A percentile compares a stretch with the other conserved stretches of the same genome.
These are phyloP conservation scores for Platysteira castanea DNA, from an alignment of 2,113 vertebrate genomes.

Conservation along the genomic window DNA sequence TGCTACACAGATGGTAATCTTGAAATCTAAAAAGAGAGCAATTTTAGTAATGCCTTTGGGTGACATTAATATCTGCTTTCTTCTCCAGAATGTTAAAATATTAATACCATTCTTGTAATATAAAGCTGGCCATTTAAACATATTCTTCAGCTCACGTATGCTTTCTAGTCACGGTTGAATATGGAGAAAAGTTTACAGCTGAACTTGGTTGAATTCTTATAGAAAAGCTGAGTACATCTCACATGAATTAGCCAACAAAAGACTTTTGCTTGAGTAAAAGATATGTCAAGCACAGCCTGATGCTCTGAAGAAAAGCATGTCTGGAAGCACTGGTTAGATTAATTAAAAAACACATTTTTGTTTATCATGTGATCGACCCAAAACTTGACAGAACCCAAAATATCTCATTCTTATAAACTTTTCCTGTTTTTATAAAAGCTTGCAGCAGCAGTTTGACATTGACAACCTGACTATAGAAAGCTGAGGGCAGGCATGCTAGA, in stretches of 20 bases:
- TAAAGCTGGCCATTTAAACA: not conserved
- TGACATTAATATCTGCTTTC: slow-evolving; percentile 46
- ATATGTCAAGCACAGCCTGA: not conserved
- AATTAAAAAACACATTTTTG: not conserved
- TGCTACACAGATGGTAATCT: slow-evolving; percentile 52
- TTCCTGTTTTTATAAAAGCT: not conserved
- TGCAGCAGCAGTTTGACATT: not conserved
- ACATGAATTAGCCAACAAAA: not conserved
- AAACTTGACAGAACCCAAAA: not conserved
- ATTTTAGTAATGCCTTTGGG: slow-evolving; percentile 47
- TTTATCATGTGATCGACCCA: not conserved
- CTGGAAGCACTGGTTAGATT: not conserved
- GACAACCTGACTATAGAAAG: not conserved
- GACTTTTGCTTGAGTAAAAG: not conserved
- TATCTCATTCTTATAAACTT: not conserved
- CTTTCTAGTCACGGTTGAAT: not conserved
- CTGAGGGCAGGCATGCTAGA: not conserved
- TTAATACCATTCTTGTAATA: slow-evolving; percentile 22
- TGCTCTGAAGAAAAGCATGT: not conserved
- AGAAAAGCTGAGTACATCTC: not conserved
- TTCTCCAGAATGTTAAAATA: slow-evolving; percentile 46
- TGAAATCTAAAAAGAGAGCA: slow-evolving; percentile 33
- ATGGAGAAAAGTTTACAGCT: not conserved
- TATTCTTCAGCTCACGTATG: not conserved
- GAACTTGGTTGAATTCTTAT: not conserved